A percentile compares a stretch with the other conserved stretches of the same genome.
phyloP scores from a whole-genome alignment of 92 coral and sea anemone species.

The Zoanthus gigantus region DNA sequence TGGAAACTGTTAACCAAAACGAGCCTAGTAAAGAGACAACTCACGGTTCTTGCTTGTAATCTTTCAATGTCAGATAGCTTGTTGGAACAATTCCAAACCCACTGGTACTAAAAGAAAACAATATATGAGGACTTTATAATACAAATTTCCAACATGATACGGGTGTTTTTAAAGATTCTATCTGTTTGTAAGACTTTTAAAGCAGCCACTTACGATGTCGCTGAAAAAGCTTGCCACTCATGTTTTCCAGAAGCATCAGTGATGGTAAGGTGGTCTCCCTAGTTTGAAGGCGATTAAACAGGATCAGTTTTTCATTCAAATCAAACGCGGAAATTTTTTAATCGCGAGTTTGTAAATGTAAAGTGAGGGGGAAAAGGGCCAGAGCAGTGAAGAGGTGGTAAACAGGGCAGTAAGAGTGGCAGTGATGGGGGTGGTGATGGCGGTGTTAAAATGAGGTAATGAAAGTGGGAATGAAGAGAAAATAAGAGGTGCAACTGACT shows the following conservation, averaged over 20 bases:
- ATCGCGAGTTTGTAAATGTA: not conserved
- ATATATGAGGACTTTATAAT: not conserved
- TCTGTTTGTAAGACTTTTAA: not conserved
- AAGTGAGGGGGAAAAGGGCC: not conserved
- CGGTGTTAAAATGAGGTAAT: too few species aligned
- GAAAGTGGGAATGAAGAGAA: too few species aligned
- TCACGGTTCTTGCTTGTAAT: slow-evolving; percentile 83
- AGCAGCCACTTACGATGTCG: slow-evolving; percentile 74
- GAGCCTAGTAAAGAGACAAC: slow-evolving; percentile 12
- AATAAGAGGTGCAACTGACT: too few species aligned
- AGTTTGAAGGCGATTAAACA: not conserved
- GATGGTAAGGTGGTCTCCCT: slow-evolving; percentile 85
- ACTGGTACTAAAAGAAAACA: slow-evolving; percentile 67
- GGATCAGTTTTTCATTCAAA: too few species aligned
- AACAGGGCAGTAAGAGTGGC: too few species aligned
- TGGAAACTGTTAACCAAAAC: too few species aligned
- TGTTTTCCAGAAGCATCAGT: slow-evolving; percentile 82
- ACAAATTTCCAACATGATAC: not conserved
- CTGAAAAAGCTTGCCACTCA: slow-evolving; percentile 88
- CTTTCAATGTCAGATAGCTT: slow-evolving; percentile 55
- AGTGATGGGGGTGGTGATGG: too few species aligned
- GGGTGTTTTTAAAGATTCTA: not conserved
- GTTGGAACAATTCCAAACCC: slow-evolving; percentile 82
- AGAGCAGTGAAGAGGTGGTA: too few species aligned
- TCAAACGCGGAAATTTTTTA: not conserved